Evolutionary conservation across 92 coral and sea anemone genomes (phyloP).

Genomic region (Bergia puertoricense): DNA sequence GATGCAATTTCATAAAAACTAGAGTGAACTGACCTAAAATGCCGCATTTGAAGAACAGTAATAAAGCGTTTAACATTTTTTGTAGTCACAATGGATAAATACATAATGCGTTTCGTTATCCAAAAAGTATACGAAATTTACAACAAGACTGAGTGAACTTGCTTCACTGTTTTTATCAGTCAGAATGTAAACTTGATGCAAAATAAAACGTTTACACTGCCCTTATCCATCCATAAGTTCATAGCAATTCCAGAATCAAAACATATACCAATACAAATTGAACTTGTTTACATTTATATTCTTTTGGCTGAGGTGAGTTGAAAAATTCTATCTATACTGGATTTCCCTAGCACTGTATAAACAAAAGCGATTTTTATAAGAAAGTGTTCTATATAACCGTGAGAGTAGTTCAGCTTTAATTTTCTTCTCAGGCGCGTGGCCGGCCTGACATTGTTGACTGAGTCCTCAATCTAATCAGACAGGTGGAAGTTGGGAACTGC

Average conservation of each 20-base stretch:
- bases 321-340: not conserved
- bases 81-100: no score
- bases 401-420: no score
- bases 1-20: not conserved
- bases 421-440: conserved; percentile 3
- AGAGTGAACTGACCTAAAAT: not conserved
- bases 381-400: no score
- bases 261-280: no score
- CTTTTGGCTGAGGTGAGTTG: not conserved
- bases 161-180: not conserved
- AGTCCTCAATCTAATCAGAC: not conserved
- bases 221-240: not conserved
- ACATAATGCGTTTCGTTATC: not conserved
- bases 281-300: no score
- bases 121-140: not conserved
- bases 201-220: not conserved
- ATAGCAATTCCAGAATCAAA: not conserved
- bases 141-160: not conserved
- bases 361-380: no score
- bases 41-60: not conserved
- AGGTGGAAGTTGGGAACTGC: not conserved
- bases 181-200: not conserved
- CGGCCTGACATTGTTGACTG: not conserved
- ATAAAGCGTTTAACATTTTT: not conserved
- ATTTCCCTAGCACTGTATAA: not conserved